Evolutionary conservation across 2,888 invertebrate species (phyloP), one percentile per base, ranked within the genome.

Genomic region (Thecocarcelia acutangulata): DNA sequence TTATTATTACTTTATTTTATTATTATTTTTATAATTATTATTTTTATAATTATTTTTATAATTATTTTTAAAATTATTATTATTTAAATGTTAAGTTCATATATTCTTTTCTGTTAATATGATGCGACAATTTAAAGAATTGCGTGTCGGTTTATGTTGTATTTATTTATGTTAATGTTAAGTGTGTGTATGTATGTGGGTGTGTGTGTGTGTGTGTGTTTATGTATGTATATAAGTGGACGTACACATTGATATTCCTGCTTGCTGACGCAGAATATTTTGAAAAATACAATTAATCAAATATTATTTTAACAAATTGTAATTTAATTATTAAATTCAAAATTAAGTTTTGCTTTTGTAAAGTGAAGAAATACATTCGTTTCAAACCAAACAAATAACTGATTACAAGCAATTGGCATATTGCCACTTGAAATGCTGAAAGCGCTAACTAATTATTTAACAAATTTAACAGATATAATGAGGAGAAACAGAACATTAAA

Each of bases 181-280:
- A 46, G 0, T 46, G 17, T n/a, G n/a, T 58, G 13, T 70, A 21
- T 44, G 15, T 54, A 77, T 73, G 12, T 58, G n/a, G 48, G 13
- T 73, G 12, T 70, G n/a, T 44, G 15, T 54, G 73, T 73, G 12
- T 58, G n/a, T n/a, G n/a, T n/a, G n/a, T 58, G 13, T 73, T n/a
- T 70, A 21, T 44, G 15, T 54, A 77, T 73, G 12, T 58, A 73
- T 68, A 63, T 72, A 77, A 73, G 68, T 77, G 81, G 81, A 81
- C 81, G 81, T 77, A 56, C 66, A 76, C 66, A 77, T 81, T 40
- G 44, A 56, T 54, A 52, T 70, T 76, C 66, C 40, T 72, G 72
- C 11, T 46, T 72, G 72, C 11, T 33, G 15, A 4, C 42, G 48
- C 72, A 76, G 63, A 77, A 73, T 40, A 64, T 0, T 70, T 77